phyloP scores from a whole-genome alignment of 2,797 vertebrate genomes.

The Telmatherina bonti region DNA sequence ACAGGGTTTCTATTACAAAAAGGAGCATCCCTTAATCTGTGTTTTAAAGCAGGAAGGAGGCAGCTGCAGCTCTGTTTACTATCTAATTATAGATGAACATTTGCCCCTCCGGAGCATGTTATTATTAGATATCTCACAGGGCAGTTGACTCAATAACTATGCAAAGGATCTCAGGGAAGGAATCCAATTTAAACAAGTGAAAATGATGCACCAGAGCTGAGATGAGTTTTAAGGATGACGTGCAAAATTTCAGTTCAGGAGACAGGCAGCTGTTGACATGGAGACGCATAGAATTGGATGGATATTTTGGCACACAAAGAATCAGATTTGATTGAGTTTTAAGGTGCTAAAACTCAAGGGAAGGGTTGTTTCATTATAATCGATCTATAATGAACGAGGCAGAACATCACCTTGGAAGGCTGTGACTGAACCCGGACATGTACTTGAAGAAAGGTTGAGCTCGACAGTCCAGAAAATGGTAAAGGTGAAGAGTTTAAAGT shows the following conservation, averaged over 20 bases:
- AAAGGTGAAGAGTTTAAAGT: slow-evolving; percentile 85
- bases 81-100: slow-evolving; percentile 80
- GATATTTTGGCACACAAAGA: slow-evolving; percentile 13
- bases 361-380: not conserved
- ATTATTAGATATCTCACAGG: slow-evolving; percentile 78
- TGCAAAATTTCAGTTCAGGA: slow-evolving; percentile 20
- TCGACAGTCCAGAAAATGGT: slow-evolving; percentile 72
- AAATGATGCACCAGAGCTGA: slow-evolving; percentile 29
- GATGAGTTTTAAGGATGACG: not conserved
- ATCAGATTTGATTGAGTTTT: slow-evolving; percentile 2
- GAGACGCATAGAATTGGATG: slow-evolving; percentile 2
- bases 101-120: slow-evolving; percentile 69
- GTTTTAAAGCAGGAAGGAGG: slow-evolving; percentile 25
- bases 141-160: slow-evolving; percentile 75
- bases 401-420: not conserved
- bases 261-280: not conserved
- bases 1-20: slow-evolving; percentile 14
- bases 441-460: slow-evolving; percentile 61
- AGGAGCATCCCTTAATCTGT: slow-evolving; percentile 25
- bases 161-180: slow-evolving; percentile 62
- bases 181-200: slow-evolving; percentile 47
- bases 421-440: slow-evolving; percentile 16
- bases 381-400: not conserved
- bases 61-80: slow-evolving; percentile 57
- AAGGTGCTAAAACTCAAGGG: not conserved